Percentiles rank a stretch among this genome's conserved stretches.
Conservation (phyloP, 2,797 vertebrate genomes). For the Eurystomus glaucurus region DNA sequence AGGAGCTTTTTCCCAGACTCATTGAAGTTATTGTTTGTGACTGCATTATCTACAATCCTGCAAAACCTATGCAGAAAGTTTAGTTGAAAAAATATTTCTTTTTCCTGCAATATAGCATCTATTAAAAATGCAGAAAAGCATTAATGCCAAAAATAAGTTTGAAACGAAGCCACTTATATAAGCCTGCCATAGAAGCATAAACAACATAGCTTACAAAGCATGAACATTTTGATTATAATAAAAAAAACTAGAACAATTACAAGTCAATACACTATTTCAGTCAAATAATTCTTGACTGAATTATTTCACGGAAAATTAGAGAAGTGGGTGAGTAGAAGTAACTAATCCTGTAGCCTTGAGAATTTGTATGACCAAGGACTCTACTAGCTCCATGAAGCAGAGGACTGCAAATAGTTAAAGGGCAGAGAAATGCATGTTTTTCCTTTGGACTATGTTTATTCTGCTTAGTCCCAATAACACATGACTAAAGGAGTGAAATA, state of each 20-base stretch:
- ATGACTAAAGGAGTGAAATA: background rate
- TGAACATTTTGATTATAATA: background rate
- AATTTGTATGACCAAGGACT: background rate
- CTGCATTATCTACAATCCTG: background rate
- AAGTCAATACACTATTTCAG: background rate
- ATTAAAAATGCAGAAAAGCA: background rate
- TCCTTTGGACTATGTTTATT: background rate
- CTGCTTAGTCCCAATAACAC: background rate
- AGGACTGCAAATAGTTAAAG: background rate
- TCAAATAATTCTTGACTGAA: background rate
- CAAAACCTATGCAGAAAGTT: background rate
- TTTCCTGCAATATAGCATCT: background rate
- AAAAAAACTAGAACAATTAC: background rate
- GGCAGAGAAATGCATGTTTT: background rate
- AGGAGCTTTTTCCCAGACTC: background rate
- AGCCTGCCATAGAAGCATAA: background rate
- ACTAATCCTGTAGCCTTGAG: background rate
- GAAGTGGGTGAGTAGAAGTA: background rate
- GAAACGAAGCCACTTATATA: background rate
- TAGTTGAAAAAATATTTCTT: background rate
- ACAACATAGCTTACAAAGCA: background rate
- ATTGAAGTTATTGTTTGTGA: background rate
- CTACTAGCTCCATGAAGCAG: background rate
- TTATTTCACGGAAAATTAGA: background rate
- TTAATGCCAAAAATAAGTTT: background rate